Evolutionary conservation across 2,113 vertebrate species (phyloP).

Genomic region (Phylloscopus whistleri): DNA sequence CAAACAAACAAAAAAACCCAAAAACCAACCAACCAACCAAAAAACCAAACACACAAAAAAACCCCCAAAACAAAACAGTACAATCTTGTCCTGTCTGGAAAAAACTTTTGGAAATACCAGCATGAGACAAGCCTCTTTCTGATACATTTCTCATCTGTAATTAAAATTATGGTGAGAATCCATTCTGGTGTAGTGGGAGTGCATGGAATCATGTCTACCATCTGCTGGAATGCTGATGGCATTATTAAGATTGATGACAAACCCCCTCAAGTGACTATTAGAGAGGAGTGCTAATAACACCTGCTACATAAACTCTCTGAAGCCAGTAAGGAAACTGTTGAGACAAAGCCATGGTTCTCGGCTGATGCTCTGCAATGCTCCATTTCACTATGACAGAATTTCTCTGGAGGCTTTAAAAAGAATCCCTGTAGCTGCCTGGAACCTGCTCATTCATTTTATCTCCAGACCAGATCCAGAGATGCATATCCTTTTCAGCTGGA

Average conservation of each 20-base stretch:
- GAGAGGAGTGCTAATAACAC: slow-evolving; percentile 10
- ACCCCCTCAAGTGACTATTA: neutral
- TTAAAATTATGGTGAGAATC: slow-evolving; percentile 44
- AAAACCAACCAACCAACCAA: no score
- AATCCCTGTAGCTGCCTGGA: neutral
- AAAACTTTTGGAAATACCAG: neutral
- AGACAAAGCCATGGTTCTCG: neutral
- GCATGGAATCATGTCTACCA: slow-evolving; percentile 11
- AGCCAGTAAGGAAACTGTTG: neutral
- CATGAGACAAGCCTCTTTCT: neutral
- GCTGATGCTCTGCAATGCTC: slow-evolving; percentile 22
- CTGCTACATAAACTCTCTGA: slow-evolving; percentile 5
- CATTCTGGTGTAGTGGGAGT: neutral
- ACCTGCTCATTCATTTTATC: neutral
- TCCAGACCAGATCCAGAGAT: neutral
- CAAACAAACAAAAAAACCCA: no score
- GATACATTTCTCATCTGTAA: slow-evolving; percentile 24
- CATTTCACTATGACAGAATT: slow-evolving; percentile 2
- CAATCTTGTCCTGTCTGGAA: neutral
- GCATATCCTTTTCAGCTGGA: neutral
- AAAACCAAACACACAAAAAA: no score
- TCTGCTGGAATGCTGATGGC: slow-evolving; percentile 37
- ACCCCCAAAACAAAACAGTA: neutral
- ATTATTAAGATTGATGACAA: slow-evolving; percentile 47
- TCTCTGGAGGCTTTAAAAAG: neutral